Percentiles rank a stretch among this genome's conserved stretches.
Evolutionary conservation across 2,888 invertebrate species (phyloP).

Genomic region (Acanthosoma haemorrhoidale): DNA sequence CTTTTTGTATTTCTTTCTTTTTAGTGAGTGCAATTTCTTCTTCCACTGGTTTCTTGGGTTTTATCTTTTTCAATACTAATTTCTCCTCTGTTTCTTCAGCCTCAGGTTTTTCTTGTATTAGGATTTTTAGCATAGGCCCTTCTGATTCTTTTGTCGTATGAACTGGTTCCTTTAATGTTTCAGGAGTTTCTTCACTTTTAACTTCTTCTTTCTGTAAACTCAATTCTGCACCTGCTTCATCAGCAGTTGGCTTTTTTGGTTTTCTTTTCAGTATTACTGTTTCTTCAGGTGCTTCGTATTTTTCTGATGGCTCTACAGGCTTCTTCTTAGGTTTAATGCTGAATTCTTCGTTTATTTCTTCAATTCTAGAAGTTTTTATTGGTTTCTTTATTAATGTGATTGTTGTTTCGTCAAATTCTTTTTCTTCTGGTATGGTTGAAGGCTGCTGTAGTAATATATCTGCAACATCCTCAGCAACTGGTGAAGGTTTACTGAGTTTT

Average conservation of each 20-base stretch:
- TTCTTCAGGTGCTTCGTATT: constrained; percentile 42
- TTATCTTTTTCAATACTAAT: constrained; percentile 40
- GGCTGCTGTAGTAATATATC: constrained; percentile 55
- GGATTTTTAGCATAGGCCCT: constrained; percentile 43
- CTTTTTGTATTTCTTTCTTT: constrained; percentile 59
- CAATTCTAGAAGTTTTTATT: constrained; percentile 43
- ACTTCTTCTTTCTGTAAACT: constrained; percentile 45
- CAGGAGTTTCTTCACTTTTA: constrained; percentile 43
- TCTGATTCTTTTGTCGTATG: constrained; percentile 21
- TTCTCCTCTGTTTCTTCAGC: constrained; percentile 44
- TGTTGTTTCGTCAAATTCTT: constrained; percentile 41
- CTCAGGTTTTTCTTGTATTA: constrained; percentile 40
- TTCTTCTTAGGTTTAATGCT: constrained; percentile 37
- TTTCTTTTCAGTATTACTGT: constrained; percentile 44
- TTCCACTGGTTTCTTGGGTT: constrained; percentile 47
- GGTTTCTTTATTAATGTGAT: constrained; percentile 41
- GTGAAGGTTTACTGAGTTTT: constrained; percentile 52
- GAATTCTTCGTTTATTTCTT: constrained; percentile 46
- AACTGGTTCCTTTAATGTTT: constrained; percentile 41
- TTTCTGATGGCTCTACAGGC: constrained; percentile 41
- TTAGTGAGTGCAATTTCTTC: constrained; percentile 52
- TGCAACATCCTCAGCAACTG: constrained; percentile 64
- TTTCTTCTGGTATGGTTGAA: constrained; percentile 40
- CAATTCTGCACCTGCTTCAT: constrained; percentile 45
- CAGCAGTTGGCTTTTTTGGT: constrained; percentile 43